phyloP scores from a whole-genome alignment of 2,113 vertebrate species.

The Deroptyus accipitrinus region DNA sequence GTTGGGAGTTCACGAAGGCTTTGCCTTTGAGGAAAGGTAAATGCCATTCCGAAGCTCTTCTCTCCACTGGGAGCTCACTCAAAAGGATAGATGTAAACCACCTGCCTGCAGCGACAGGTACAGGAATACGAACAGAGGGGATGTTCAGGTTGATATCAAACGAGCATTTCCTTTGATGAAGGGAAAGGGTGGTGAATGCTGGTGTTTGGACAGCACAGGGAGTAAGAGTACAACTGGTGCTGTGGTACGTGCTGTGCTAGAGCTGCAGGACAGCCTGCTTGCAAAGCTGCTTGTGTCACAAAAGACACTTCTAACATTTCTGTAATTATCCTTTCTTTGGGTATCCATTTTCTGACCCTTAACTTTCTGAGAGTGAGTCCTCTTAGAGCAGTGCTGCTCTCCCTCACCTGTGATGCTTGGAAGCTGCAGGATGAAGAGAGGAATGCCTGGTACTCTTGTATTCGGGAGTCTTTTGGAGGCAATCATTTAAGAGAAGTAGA shows the following conservation, averaged over 20 bases:
- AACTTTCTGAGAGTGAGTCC: neutral
- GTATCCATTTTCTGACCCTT: neutral
- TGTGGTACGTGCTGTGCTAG: neutral
- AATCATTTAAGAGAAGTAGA: neutral
- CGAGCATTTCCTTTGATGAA: neutral
- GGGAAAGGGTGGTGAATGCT: neutral
- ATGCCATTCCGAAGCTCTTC: neutral
- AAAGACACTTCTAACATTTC: neutral
- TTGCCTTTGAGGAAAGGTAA: neutral
- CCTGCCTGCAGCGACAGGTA: neutral
- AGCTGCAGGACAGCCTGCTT: neutral
- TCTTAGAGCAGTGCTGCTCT: neutral
- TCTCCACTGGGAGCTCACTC: neutral
- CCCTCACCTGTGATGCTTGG: neutral
- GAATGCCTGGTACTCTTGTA: neutral
- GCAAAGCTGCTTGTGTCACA: neutral
- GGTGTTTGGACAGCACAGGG: neutral
- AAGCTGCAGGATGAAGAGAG: neutral
- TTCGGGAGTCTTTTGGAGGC: neutral
- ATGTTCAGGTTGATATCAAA: neutral
- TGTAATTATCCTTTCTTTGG: neutral
- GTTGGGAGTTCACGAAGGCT: neutral
- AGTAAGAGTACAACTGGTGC: neutral
- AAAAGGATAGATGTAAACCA: neutral
- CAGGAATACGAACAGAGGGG: neutral